Base-by-base conservation (phyloP, 2,888 invertebrate species). In the Chrysolina haemoptera region DNA sequence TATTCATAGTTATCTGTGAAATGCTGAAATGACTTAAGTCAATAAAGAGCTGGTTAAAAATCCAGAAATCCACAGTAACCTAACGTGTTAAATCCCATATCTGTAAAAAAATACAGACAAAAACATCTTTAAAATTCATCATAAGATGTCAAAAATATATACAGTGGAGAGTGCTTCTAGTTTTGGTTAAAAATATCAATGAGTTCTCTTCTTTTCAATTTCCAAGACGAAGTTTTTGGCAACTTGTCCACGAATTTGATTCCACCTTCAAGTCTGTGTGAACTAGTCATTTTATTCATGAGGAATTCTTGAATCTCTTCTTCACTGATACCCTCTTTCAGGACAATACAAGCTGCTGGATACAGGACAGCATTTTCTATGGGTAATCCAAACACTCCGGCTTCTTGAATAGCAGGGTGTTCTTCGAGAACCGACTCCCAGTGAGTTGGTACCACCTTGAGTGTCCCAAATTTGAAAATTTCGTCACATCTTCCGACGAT, bases 391-490 rank as follows among this genome's bases (percentile, higher is more conserved):
- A 85, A 81, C 9, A 84, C 85, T 1, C 81, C 82, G 8, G 81
- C 83, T 70, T 83, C 81, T 41, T 74, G 50, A 12, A 86, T 80
- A 27, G 77, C 80, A 1, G 84, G 82, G 75, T 85, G 84, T 59
- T 80, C 78, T 10, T 74, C 68, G 22, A 85, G 66, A 12, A 82
- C 76, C 2, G 68, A 59, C 76, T 85, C 85, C n/a, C 85, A 74
- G 14, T 71, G 76, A 10, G 81, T 76, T 10, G 85, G 85, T 10
- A 81, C 80, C 46, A 91, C 80, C 59, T 84, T 84, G 78, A 80
- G 82, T 11, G 74, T 70, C 62, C 80, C 78, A 64, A 84, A 84
- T 70, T 84, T 86, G 65, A 86, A 83, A 71, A 83, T 84, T 62
- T 85, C 86, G 68, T 83, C 82, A 1, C 82, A 74, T 41, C 85